Evolutionary conservation across 1,140 invertebrate species (phyloP), one percentile per base, ranked within the genome.

Genomic region (Halyomorpha halys): DNA sequence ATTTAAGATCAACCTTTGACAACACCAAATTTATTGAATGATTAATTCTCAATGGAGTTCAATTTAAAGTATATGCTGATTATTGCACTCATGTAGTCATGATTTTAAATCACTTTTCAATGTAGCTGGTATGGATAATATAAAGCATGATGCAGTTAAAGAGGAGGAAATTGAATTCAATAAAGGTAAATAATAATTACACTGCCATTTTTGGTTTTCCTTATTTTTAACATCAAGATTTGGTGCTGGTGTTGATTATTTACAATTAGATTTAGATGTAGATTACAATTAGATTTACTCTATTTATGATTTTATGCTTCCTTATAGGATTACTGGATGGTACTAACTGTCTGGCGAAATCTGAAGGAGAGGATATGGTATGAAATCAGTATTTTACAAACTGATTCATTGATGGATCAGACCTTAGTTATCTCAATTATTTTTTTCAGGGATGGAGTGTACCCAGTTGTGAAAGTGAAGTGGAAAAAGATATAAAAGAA

Each of bases 401-500:
- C 34, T 39, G 5, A 11, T 39, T 6, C 27, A 30, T 30, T 30
- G 1, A 13, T 5, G 2, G 2, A 14, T 49, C n/a, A 49, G 4
- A 18, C 47, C 47, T 49, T 21, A 8, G 47, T 49, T 49, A 18
- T 6, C 47, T 49, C 5, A 6, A n/a, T 39, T 39, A 3, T 39
- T 39, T 6, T 16, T 44, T 34, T 11, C 2, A 60, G 59, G 14
- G n/a, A 63, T 64, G 47, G 65, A 56, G 47, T 49, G 44, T 53
- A 53, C 23, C 49, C 30, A 19, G 14, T 18, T 18, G 34, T 44
- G 59, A 60, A 44, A 60, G 30, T 62, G 63, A 23, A 63, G 34
- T 39, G 61, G 64, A 44, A 65, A 65, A 67, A 66, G 68, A 44
- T 44, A 63, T 64, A 34, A 69, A 53, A 49, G 63, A 66, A 16